Conservation (phyloP, 2,888 invertebrate genomes). For the Nephrotoma appendiculata region DNA sequence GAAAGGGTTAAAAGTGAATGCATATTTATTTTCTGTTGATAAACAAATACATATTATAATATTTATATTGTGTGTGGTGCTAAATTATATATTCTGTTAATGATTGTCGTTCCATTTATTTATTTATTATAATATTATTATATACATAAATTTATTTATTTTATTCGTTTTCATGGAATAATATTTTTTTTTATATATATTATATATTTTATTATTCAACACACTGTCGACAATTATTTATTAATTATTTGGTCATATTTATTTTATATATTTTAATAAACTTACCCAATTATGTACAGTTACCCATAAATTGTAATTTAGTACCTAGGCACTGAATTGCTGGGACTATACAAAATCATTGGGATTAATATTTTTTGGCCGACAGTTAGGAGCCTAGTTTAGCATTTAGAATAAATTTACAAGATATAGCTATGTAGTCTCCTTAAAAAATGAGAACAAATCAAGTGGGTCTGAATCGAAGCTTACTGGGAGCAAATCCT, state of each 20-base stretch:
- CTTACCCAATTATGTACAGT: too few relatives aligned
- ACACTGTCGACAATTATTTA: neutral
- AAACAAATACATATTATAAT: slow-evolving; percentile 6
- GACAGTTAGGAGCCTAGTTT: too few relatives aligned
- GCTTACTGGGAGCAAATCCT: too few relatives aligned
- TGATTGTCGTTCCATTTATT: slow-evolving; percentile 6
- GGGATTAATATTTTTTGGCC: too few relatives aligned
- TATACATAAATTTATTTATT: slow-evolving; percentile 9
- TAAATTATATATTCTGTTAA: slow-evolving; percentile 6
- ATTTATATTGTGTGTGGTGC: slow-evolving; percentile 5
- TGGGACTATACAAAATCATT: too few relatives aligned
- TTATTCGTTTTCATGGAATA: neutral
- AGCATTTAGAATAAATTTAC: too few relatives aligned
- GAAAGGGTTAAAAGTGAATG: neutral
- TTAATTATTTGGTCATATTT: neutral
- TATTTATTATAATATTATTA: slow-evolving; percentile 5
- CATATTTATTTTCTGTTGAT: slow-evolving; percentile 18
- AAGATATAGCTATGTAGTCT: too few relatives aligned
- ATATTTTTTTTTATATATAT: neutral
- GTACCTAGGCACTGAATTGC: too few relatives aligned
- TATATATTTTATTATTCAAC: neutral
- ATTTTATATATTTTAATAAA: neutral
- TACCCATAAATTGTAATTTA: too few relatives aligned
- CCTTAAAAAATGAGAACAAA: too few relatives aligned
- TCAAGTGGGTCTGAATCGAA: too few relatives aligned